Evolutionary conservation across 2,888 invertebrate genomes (phyloP).

Genomic region (Aspidiotus destructor): DNA sequence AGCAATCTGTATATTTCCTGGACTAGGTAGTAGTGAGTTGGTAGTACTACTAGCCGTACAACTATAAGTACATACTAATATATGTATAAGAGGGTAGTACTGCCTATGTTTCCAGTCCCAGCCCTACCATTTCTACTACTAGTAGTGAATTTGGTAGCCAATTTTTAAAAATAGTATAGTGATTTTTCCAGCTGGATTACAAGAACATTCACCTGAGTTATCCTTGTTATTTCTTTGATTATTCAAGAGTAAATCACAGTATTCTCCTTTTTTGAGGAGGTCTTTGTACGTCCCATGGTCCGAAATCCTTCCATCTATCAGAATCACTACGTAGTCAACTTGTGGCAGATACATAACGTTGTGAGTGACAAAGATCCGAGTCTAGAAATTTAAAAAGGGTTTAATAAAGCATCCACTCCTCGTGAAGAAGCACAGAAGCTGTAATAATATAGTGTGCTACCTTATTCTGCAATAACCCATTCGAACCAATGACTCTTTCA

Average conservation of each 20-base stretch:
- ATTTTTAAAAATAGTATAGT: no score
- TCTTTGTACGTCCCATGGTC: conserved; percentile 86
- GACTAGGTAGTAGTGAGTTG: no score
- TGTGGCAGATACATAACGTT: conserved; percentile 85
- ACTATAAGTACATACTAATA: no score
- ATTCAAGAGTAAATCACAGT: conserved; percentile 57
- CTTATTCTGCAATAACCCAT: conserved; percentile 43
- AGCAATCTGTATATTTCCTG: no score
- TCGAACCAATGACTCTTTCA: conserved; percentile 51
- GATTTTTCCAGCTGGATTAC: no score
- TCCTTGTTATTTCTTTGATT: no score
- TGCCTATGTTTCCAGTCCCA: no score
- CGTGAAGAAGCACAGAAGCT: not conserved
- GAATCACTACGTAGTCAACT: conserved; percentile 80
- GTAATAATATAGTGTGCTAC: conserved; percentile 11
- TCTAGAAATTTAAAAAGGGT: conserved; percentile 42
- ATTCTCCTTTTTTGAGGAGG: conserved; percentile 71
- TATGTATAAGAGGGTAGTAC: no score
- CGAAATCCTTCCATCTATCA: conserved; percentile 75
- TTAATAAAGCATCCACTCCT: not conserved
- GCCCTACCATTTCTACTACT: no score
- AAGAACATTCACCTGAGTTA: no score
- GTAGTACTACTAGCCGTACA: no score
- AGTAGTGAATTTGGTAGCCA: no score
- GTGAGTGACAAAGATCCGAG: conserved; percentile 88